Percentiles rank a stretch among this genome's conserved stretches.
Evolutionary conservation across 2,113 vertebrate genomes (phyloP).

Genomic region (Ctenomys sociabilis): DNA sequence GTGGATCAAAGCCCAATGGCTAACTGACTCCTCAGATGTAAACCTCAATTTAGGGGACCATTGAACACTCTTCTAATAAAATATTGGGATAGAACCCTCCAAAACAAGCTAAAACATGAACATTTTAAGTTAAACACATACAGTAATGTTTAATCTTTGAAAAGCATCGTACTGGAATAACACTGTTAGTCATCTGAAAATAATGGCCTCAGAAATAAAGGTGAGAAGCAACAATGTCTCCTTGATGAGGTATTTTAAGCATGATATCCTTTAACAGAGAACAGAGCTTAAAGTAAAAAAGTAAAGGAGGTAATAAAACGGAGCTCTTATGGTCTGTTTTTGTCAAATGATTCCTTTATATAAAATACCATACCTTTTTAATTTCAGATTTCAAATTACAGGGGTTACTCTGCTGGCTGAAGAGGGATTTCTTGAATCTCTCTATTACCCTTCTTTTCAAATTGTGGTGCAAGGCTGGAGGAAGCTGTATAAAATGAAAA

Average conservation of each 20-base stretch:
- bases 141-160: neutral
- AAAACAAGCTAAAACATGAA: neutral
- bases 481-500: slow-evolving; percentile 87
- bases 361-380: slow-evolving; percentile 87
- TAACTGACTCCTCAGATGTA: neutral
- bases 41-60: neutral
- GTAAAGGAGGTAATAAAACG: neutral
- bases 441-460: slow-evolving; percentile 89
- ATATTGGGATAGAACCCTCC: neutral
- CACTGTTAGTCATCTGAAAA: neutral
- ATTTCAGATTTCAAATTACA: slow-evolving; percentile 92
- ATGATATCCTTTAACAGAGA: neutral
- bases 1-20: neutral
- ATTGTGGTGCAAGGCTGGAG: slow-evolving; percentile 88
- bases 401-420: slow-evolving; percentile 90
- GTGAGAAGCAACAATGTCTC: neutral
- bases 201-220: neutral
- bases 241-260: neutral
- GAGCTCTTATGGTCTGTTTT: neutral
- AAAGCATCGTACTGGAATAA: slow-evolving; percentile 2
- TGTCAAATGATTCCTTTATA: neutral
- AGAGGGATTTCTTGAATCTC: slow-evolving; percentile 94
- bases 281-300: neutral
- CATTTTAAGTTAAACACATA: neutral
- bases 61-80: neutral